Conservation (phyloP, 2,113 vertebrate genomes). For the Ornithorhynchus anatinus region DNA sequence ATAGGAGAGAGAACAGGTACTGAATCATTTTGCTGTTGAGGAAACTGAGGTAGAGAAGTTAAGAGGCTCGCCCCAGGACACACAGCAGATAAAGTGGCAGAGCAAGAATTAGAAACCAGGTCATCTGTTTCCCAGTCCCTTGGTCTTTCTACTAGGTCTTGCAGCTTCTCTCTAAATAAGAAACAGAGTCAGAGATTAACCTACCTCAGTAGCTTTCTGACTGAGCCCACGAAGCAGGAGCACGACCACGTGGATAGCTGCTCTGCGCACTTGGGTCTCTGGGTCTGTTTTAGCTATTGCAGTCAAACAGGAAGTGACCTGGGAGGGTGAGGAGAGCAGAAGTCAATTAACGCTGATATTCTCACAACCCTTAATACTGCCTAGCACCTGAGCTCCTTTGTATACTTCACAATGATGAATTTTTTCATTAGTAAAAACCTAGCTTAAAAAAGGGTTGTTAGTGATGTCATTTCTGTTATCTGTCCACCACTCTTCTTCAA, state of each 20-base stretch:
- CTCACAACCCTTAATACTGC: background rate
- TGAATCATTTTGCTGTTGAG: too few species aligned
- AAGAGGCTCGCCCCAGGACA: too few species aligned
- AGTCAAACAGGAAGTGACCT: constrained; percentile 75
- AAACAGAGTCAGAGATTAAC: background rate
- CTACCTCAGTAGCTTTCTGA: constrained; percentile 85
- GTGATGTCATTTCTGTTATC: background rate
- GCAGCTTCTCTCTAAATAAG: too few species aligned
- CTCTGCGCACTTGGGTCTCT: constrained; percentile 86
- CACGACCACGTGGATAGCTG: constrained; percentile 86
- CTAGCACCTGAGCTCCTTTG: background rate
- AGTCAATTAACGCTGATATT: constrained; percentile 8
- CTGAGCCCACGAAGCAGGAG: constrained; percentile 88
- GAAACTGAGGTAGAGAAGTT: too few species aligned
- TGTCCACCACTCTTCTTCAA: background rate
- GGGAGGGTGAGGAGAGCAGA: background rate
- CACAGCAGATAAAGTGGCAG: too few species aligned
- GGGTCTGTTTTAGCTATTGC: constrained; percentile 83
- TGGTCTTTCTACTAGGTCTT: too few species aligned
- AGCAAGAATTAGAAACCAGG: too few species aligned
- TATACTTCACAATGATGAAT: too few species aligned
- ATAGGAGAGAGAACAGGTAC: too few species aligned
- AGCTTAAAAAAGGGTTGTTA: background rate
- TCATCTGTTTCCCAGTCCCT: too few species aligned
- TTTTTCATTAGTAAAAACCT: background rate